Conservation (phyloP, 1,140 invertebrate species). For the Frieseomelitta varia region DNA sequence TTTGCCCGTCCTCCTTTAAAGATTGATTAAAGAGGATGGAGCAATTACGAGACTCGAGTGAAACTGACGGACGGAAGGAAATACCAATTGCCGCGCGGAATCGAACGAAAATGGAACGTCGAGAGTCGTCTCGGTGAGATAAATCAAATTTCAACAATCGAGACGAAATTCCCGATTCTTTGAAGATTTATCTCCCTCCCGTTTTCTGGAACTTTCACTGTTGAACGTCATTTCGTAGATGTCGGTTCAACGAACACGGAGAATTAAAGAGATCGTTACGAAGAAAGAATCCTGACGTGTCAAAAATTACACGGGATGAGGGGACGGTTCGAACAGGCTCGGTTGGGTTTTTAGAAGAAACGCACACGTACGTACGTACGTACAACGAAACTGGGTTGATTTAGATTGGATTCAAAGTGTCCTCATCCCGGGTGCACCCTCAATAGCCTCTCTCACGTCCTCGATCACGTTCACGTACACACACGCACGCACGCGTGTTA, state of each 20-base stretch:
- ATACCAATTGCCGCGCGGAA: not conserved
- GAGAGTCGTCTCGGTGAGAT: not conserved
- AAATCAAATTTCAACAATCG: not conserved
- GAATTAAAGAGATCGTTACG: not conserved
- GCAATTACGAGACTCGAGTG: not conserved
- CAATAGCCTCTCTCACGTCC: not conserved
- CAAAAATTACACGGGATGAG: not conserved
- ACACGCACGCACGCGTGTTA: not conserved
- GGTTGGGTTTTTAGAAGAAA: constrained; percentile 29
- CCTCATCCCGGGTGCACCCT: not conserved
- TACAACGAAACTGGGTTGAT: constrained; percentile 55
- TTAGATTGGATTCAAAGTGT: constrained; percentile 57
- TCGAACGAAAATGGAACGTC: not conserved
- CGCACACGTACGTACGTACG: not conserved
- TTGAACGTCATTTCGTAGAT: not conserved
- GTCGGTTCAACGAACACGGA: not conserved
- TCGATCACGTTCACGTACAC: not conserved
- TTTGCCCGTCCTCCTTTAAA: not conserved
- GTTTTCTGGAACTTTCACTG: not conserved
- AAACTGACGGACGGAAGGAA: not conserved
- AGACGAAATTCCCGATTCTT: not conserved
- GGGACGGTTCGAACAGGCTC: constrained; percentile 17
- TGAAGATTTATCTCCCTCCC: not conserved
- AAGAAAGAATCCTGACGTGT: not conserved
- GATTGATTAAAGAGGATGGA: not conserved